Evolutionary conservation across 2,113 vertebrate genomes (phyloP).

Genomic region (Dasyurus viverrinus): DNA sequence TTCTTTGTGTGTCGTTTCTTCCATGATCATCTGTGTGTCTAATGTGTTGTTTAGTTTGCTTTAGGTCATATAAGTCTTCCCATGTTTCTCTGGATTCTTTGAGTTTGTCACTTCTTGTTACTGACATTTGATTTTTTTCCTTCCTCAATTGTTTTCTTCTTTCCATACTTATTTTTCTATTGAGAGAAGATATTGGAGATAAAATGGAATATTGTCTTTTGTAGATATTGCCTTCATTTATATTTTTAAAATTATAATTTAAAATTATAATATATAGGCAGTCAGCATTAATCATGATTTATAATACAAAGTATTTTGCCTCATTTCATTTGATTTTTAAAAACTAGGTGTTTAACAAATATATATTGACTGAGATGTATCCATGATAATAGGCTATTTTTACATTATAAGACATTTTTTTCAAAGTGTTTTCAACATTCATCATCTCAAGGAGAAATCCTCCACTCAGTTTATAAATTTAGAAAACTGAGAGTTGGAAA

Average conservation of each 20-base stretch:
- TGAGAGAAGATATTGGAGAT: too few species aligned
- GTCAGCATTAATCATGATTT: neutral
- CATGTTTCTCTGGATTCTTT: neutral
- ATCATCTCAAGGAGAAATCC: neutral
- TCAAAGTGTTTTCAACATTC: neutral
- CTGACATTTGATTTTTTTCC: neutral
- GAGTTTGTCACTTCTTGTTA: neutral
- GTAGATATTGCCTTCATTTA: too few species aligned
- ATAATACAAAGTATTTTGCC: neutral
- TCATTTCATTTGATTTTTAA: neutral
- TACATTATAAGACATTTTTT: neutral
- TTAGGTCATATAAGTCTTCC: neutral
- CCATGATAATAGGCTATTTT: neutral
- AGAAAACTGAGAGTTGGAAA: neutral
- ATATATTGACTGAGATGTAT: neutral
- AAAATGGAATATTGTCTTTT: too few species aligned
- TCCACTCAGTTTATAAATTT: neutral
- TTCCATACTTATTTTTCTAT: neutral
- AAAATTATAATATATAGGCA: neutral
- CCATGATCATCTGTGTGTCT: neutral
- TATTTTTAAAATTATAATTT: neutral
- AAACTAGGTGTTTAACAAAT: neutral
- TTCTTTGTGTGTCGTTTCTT: neutral
- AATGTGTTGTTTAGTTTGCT: neutral
- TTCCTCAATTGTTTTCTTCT: neutral